These are phyloP conservation scores for Philaethria dido DNA, from an alignment of 2,888 invertebrate genomes.

Conservation along the genomic window DNA sequence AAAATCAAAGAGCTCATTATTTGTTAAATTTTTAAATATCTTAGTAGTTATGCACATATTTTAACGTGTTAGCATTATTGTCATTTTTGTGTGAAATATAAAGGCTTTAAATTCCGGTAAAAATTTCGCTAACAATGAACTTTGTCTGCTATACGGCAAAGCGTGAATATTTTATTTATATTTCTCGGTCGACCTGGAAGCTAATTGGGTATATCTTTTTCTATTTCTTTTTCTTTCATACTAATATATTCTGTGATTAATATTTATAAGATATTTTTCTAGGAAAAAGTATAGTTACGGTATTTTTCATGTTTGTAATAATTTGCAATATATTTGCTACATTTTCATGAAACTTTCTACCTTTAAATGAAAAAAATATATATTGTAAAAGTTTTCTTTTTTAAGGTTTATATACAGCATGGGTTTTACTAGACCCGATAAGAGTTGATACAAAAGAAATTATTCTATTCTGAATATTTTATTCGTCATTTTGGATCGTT, in stretches of 20 bases:
- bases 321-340: not conserved
- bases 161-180: constrained; percentile 51
- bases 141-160: constrained; percentile 31
- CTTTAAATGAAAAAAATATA: too few relatives aligned
- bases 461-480: too few relatives aligned
- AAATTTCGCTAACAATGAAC: constrained; percentile 31
- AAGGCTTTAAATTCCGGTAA: constrained; percentile 30
- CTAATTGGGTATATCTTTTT: constrained; percentile 54
- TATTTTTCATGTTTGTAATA: not conserved
- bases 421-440: too few relatives aligned
- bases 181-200: constrained; percentile 45
- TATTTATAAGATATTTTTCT: constrained; percentile 1
- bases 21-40: too few relatives aligned
- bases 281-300: not conserved
- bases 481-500: too few relatives aligned
- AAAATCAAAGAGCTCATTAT: too few relatives aligned
- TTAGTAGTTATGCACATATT: not conserved
- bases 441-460: too few relatives aligned
- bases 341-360: not conserved
- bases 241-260: constrained; percentile 1
- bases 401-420: too few relatives aligned
- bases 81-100: constrained; percentile 22
- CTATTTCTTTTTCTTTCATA: constrained; percentile 9
- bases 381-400: too few relatives aligned
- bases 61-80: constrained; percentile 6